Percentiles rank a stretch among this genome's conserved stretches.
Evolutionary conservation across 2,888 invertebrate genomes (phyloP).

Genomic region (Tiphia femorata): DNA sequence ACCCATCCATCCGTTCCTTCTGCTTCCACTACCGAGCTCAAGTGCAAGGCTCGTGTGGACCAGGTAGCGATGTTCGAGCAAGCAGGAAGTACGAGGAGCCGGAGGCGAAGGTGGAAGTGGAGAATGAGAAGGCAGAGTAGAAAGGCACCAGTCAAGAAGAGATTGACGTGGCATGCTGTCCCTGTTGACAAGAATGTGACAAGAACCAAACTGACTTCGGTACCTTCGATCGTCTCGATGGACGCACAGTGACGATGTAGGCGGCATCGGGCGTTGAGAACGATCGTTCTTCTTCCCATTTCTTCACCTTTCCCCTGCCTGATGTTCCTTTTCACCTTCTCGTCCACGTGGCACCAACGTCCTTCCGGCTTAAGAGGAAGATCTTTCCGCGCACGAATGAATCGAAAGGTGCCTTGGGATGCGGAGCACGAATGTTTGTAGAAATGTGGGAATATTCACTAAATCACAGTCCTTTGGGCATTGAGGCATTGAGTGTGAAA

Average conservation of each 20-base stretch:
- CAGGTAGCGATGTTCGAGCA: no score
- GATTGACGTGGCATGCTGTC: conserved; percentile 68
- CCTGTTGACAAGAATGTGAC: conserved; percentile 69
- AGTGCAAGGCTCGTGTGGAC: no score
- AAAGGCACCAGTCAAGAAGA: conserved; percentile 44
- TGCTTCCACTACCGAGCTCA: no score
- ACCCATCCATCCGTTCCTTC: conserved; percentile 51
- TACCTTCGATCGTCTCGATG: conserved; percentile 46
- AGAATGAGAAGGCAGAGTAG: conserved; percentile 9
- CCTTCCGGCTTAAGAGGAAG: no score
- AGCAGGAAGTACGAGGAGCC: conserved; percentile 9
- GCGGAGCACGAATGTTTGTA: no score
- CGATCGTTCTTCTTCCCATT: conserved; percentile 43
- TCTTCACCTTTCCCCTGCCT: background rate
- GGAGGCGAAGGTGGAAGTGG: conserved; percentile 16
- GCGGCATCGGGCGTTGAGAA: conserved; percentile 41
- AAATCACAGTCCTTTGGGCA: no score
- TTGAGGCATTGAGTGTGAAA: no score
- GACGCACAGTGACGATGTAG: conserved; percentile 50
- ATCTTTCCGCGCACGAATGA: background rate
- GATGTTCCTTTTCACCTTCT: background rate
- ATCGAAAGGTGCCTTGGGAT: no score
- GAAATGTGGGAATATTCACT: no score
- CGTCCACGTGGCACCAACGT: no score
- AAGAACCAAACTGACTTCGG: conserved; percentile 63